Conservation (phyloP, 1,140 invertebrate species). For the Euwallacea similis region DNA sequence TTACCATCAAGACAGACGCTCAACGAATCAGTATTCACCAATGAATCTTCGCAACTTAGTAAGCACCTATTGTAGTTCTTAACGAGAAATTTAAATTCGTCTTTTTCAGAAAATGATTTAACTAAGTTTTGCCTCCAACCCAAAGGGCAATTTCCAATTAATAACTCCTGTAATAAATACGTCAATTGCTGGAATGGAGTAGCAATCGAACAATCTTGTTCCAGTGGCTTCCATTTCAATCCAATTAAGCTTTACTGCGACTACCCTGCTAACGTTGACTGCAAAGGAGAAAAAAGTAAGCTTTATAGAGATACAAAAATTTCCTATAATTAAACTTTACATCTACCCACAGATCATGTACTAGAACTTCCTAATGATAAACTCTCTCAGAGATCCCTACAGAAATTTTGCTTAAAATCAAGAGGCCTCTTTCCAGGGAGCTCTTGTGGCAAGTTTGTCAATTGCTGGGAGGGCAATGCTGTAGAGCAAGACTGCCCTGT, state of each 20-base stretch:
- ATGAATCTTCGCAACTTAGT: background rate
- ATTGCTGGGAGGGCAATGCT: constrained; percentile 71
- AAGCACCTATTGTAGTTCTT: background rate
- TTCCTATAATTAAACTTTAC: background rate
- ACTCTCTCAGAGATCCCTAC: background rate
- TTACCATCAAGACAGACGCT: background rate
- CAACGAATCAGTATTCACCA: background rate
- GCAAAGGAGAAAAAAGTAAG: constrained; percentile 54
- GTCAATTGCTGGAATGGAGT: constrained; percentile 73
- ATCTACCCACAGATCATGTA: background rate
- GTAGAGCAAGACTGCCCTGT: constrained; percentile 67
- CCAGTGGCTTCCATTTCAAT: constrained; percentile 63
- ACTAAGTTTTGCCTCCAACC: constrained; percentile 41
- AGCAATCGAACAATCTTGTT: constrained; percentile 66
- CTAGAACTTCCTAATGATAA: background rate
- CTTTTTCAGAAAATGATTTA: constrained; percentile 33
- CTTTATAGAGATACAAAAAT: background rate
- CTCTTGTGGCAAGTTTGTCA: constrained; percentile 65
- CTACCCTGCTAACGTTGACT: constrained; percentile 65
- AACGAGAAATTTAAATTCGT: background rate
- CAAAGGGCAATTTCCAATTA: constrained; percentile 62
- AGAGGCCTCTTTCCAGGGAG: constrained; percentile 66
- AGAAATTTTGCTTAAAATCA: constrained; percentile 44
- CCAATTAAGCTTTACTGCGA: constrained; percentile 63
- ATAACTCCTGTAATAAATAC: constrained; percentile 64